Conservation (phyloP, 2,888 invertebrate genomes). For the Acronicta alni region DNA sequence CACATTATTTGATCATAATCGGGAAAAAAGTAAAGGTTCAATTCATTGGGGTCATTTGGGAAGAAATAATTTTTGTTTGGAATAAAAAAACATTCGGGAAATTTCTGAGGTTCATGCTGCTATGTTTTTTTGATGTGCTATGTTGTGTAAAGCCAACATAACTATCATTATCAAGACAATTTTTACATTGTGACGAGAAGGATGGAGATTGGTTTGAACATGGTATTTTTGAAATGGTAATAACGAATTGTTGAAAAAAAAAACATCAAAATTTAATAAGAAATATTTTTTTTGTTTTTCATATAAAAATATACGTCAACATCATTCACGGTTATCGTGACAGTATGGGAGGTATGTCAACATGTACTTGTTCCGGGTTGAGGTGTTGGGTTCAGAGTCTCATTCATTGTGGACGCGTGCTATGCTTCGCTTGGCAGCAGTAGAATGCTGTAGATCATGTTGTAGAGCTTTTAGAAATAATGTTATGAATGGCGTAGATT, state of each 20-base stretch:
- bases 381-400: conserved; percentile 61
- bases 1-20: background rate
- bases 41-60: conserved; percentile 11
- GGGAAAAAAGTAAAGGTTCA: background rate
- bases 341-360: conserved; percentile 79
- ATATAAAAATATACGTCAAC: conserved; percentile 72
- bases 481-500: background rate
- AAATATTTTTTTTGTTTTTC: conserved; percentile 71
- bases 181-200: conserved; percentile 6
- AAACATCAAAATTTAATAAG: conserved; percentile 34
- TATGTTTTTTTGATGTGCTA: conserved; percentile 11
- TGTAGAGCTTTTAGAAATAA: conserved; percentile 4
- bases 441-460: conserved; percentile 23
- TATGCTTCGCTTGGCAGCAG: conserved; percentile 52
- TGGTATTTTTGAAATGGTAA: background rate
- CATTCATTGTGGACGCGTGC: conserved; percentile 52
- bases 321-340: conserved; percentile 69
- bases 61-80: conserved; percentile 5
- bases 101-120: conserved; percentile 16
- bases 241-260: background rate
- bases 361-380: conserved; percentile 55
- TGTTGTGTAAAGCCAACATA: conserved; percentile 12
- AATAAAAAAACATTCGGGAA: background rate
- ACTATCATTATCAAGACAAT: background rate
- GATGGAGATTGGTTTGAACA: background rate